phyloP scores from a whole-genome alignment of 1,140 invertebrate genomes.

The Lamellibrachia luymesi region DNA sequence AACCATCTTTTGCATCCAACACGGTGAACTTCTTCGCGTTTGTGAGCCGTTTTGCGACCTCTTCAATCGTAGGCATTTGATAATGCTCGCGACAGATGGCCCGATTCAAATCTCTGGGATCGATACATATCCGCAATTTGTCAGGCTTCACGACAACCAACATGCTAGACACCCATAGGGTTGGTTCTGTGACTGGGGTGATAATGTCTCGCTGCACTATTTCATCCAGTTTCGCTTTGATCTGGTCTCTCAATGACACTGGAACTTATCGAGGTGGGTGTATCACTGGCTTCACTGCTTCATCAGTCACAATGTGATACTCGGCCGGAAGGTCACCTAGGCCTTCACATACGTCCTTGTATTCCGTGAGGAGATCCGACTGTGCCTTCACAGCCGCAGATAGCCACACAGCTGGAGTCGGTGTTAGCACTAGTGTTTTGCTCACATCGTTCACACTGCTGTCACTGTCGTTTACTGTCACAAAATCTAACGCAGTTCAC shows the following conservation, averaged over 20 bases:
- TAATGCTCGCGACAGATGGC: constrained; percentile 29
- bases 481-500: too few species aligned
- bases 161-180: constrained; percentile 29
- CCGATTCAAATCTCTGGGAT: constrained; percentile 36
- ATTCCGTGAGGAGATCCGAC: neutral
- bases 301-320: neutral
- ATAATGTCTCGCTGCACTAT: neutral
- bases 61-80: neutral
- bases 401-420: too few species aligned
- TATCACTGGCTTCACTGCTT: neutral
- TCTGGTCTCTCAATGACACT: neutral
- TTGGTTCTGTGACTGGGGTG: constrained; percentile 36
- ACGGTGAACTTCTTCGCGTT: too few species aligned
- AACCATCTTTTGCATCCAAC: too few species aligned
- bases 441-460: too few species aligned
- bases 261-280: neutral
- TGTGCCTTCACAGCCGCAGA: too few species aligned
- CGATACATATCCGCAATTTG: constrained; percentile 27
- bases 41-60: neutral
- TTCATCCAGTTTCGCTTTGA: neutral
- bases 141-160: constrained; percentile 29
- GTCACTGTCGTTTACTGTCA: too few species aligned
- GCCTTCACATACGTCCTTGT: neutral
- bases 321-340: neutral
- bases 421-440: too few species aligned